Evolutionary conservation across 2,888 invertebrate species (phyloP).

Genomic region (Philereme transversata): DNA sequence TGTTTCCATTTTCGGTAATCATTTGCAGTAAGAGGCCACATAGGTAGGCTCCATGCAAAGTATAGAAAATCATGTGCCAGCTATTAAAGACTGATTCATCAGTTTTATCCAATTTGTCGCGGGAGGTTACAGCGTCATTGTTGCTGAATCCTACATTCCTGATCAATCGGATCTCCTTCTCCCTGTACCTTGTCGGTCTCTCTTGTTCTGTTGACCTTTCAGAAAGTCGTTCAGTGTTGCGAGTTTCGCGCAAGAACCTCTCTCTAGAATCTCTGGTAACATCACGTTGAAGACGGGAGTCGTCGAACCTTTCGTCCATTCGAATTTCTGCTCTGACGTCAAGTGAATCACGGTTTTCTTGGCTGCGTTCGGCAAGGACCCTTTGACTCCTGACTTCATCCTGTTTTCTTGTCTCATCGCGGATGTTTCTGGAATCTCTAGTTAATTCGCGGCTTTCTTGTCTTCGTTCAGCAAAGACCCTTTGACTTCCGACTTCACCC

Average conservation of each 20-base stretch:
- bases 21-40: constrained; percentile 58
- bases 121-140: constrained; percentile 26
- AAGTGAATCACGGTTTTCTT: constrained; percentile 11
- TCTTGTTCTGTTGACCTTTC: constrained; percentile 17
- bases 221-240: constrained; percentile 8
- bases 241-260: constrained; percentile 9
- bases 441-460: background rate
- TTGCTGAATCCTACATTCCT: constrained; percentile 28
- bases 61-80: constrained; percentile 67
- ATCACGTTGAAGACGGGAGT: constrained; percentile 12
- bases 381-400: constrained; percentile 20
- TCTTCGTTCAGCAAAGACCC: background rate
- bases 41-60: constrained; percentile 66
- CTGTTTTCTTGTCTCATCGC: constrained; percentile 3
- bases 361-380: constrained; percentile 15
- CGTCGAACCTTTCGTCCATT: background rate
- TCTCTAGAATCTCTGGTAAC: constrained; percentile 12
- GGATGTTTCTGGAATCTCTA: constrained; percentile 3
- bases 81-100: constrained; percentile 38
- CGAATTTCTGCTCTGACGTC: constrained; percentile 8
- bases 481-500: background rate
- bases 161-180: constrained; percentile 5
- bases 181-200: constrained; percentile 13
- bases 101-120: constrained; percentile 27
- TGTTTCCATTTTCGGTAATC: constrained; percentile 47